Evolutionary conservation across 2,797 vertebrate species (phyloP).

Genomic region (Rhynchonycteris naso): DNA sequence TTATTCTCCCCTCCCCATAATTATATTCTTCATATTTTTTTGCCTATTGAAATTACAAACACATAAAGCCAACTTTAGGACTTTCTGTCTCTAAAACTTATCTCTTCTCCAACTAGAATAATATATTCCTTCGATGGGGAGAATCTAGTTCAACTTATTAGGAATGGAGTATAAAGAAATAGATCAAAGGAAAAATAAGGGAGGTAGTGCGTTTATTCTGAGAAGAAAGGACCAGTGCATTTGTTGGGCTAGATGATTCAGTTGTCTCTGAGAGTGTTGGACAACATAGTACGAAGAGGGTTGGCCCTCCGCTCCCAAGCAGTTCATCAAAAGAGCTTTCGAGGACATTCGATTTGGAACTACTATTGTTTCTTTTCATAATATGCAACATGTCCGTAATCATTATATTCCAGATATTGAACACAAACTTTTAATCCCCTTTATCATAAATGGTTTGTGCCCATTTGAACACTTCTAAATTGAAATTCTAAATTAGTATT

Average conservation of each 20-base stretch:
- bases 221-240: background rate
- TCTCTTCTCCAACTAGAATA: background rate
- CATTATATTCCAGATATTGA: constrained; percentile 52
- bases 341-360: constrained; percentile 2
- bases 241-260: background rate
- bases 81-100: constrained; percentile 13
- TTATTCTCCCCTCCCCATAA: background rate
- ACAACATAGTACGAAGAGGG: background rate
- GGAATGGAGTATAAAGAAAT: background rate
- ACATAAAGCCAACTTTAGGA: background rate
- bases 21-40: background rate
- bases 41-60: constrained; percentile 23
- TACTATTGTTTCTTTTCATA: background rate
- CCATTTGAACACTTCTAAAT: constrained; percentile 34
- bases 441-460: constrained; percentile 51
- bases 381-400: constrained; percentile 13
- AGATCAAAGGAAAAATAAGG: background rate
- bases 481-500: constrained; percentile 60
- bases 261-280: background rate
- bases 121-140: background rate
- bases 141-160: background rate
- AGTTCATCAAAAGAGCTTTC: background rate
- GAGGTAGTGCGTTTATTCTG: background rate
- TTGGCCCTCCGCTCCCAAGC: fast-evolving
- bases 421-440: background rate